Conservation (phyloP, 2,888 invertebrate species). For the Ochropacha duplaris region DNA sequence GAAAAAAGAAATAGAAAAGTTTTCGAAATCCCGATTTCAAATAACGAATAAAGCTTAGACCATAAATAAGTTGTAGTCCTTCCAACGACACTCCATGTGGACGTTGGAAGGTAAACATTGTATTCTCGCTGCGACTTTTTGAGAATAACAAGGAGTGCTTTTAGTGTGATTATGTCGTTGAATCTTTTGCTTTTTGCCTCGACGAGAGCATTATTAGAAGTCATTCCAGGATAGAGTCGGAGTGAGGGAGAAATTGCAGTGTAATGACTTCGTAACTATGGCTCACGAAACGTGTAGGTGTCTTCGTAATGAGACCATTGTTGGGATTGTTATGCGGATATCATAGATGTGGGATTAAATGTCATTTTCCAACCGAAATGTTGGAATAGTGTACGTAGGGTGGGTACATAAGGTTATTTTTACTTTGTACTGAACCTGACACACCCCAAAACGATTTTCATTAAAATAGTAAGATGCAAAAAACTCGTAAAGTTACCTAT, state of each 20-base stretch:
- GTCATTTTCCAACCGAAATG: background rate
- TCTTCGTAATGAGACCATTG: constrained; percentile 49
- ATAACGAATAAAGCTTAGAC: background rate
- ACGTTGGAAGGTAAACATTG: constrained; percentile 33
- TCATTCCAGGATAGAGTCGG: constrained; percentile 40
- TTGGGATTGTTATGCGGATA: constrained; percentile 16
- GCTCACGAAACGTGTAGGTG: constrained; percentile 20
- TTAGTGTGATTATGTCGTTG: constrained; percentile 74
- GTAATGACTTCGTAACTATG: constrained; percentile 43
- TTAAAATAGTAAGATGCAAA: no score
- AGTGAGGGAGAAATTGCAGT: constrained; percentile 46
- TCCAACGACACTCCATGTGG: constrained; percentile 17
- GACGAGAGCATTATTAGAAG: constrained; percentile 59
- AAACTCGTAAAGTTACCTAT: no score
- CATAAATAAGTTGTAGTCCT: constrained; percentile 5
- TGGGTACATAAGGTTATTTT: no score
- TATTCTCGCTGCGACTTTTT: constrained; percentile 27
- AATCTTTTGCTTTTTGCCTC: constrained; percentile 56
- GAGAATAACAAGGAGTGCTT: constrained; percentile 60
- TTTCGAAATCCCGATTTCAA: background rate
- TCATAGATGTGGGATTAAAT: constrained; percentile 24
- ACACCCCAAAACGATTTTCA: no score
- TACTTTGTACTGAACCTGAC: no score
- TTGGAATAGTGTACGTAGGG: no score
- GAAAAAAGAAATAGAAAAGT: background rate